phyloP scores from a whole-genome alignment of 2,888 invertebrate genomes.

The Saturnia japonica region DNA sequence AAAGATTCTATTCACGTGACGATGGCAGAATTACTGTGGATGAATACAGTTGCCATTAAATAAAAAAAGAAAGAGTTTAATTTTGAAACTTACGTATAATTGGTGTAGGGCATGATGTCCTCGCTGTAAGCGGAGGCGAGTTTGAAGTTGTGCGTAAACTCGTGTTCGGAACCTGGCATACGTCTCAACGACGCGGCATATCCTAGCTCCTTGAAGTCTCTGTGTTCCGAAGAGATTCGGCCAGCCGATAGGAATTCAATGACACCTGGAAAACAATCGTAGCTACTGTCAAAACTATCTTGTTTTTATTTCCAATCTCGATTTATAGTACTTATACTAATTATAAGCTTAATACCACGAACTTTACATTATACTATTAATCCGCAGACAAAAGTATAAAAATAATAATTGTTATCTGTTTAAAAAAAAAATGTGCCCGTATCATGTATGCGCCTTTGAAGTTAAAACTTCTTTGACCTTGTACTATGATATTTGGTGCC shows the following conservation, averaged over 20 bases:
- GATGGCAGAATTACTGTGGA: no score
- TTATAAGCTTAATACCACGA: no score
- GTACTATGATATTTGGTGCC: no score
- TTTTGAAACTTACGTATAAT: slow-evolving; percentile 92
- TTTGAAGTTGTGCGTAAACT: slow-evolving; percentile 98
- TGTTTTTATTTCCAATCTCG: not conserved
- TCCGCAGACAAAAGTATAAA: no score
- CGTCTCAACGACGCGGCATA: slow-evolving; percentile 96
- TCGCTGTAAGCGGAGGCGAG: slow-evolving; percentile 97
- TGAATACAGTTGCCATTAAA: no score
- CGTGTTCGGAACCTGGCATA: slow-evolving; percentile 93
- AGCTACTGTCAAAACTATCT: not conserved
- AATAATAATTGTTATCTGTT: no score
- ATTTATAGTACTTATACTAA: no score
- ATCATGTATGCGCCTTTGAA: no score
- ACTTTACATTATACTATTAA: no score
- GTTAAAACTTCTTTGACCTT: no score
- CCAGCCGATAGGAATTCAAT: slow-evolving; percentile 97
- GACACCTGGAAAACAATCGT: slow-evolving; percentile 86
- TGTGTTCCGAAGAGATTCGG: slow-evolving; percentile 94
- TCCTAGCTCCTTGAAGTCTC: slow-evolving; percentile 97
- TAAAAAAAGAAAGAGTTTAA: not conserved
- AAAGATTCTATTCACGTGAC: no score
- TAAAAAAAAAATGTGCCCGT: no score
- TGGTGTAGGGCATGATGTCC: slow-evolving; percentile 98